Base-by-base conservation (phyloP, 2,797 vertebrate genomes). In the Falco rusticolus region DNA sequence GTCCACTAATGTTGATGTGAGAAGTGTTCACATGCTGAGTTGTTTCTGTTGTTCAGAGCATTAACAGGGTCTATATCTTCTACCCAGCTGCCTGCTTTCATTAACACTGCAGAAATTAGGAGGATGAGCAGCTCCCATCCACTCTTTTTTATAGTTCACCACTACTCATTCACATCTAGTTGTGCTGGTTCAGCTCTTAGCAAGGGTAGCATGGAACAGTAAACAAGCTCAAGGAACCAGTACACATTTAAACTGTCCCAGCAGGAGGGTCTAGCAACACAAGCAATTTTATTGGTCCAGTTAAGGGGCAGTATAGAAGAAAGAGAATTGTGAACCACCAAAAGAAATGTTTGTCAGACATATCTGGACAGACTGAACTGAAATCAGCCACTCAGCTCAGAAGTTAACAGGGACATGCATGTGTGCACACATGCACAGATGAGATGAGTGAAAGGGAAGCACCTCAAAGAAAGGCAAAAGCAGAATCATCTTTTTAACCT, bases 321-420 rank as follows among this genome's bases (percentile, higher is more conserved):
- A 68, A 33, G 13, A 39, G 24, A 69, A 10, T 9, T 64, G 41
- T 85, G 54, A 71, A 25, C 26, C 48, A 71, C 19, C 9, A 15
- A 13, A 89, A 61, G 0, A 69, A 69, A 37, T 31, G 13, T 64
- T 69, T 84, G 17, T 72, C 31, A 48, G 22, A 37, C 8, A 6
- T 16, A 4, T 75, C 54, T 75, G 79, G 37, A 66, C 37, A 65
- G 72, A 31, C 24, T 76, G 28, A 15, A 8, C n/a, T 86, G 47
- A 83, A 76, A 66, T 60, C 45, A 68, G 12, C 13, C 0, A 0
- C 20, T 54, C 6, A 37, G 0, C 20, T 82, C 54, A 56, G 71
- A 79, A 76, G 12, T 33, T n/a, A 59, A 8, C 54, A 72, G 45
- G 50, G 18, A 34, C 31, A 43, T 37, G 26, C 0, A 0, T 24